Percentiles rank a stretch among this genome's conserved stretches.
Evolutionary conservation across 2,113 vertebrate species (phyloP).

Genomic region (Rhodinocichla rosea): DNA sequence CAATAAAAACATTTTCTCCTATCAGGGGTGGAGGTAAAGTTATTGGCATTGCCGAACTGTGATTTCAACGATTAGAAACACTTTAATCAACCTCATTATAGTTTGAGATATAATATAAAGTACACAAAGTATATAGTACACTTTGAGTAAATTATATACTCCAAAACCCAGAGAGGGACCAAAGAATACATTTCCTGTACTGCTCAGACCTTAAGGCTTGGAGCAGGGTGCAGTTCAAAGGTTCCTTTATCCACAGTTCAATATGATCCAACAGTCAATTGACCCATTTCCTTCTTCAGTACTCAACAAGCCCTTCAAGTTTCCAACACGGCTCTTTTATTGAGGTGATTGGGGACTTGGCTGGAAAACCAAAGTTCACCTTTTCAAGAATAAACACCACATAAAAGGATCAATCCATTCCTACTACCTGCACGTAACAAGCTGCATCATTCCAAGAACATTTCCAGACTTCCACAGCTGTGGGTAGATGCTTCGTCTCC

Average conservation of each 20-base stretch:
- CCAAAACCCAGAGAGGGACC: not conserved
- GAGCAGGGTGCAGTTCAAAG: not conserved
- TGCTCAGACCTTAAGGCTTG: not conserved
- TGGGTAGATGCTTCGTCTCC: not conserved
- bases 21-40: fast-evolving
- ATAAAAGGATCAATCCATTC: not conserved
- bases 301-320: not conserved
- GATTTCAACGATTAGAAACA: not conserved
- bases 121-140: not conserved
- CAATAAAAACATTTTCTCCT: not conserved
- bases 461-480: not conserved
- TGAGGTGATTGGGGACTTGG: not conserved
- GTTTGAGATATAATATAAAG: not conserved
- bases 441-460: not conserved
- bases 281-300: not conserved
- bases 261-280: not conserved
- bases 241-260: not conserved
- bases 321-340: not conserved
- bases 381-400: not conserved
- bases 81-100: not conserved
- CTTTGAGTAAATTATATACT: not conserved
- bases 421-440: not conserved
- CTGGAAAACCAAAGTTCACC: not conserved
- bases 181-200: not conserved
- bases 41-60: not conserved